Percentiles rank a stretch among this genome's conserved stretches.
Evolutionary conservation across 2,888 invertebrate species (phyloP).

Genomic region (Camponotus fellah): DNA sequence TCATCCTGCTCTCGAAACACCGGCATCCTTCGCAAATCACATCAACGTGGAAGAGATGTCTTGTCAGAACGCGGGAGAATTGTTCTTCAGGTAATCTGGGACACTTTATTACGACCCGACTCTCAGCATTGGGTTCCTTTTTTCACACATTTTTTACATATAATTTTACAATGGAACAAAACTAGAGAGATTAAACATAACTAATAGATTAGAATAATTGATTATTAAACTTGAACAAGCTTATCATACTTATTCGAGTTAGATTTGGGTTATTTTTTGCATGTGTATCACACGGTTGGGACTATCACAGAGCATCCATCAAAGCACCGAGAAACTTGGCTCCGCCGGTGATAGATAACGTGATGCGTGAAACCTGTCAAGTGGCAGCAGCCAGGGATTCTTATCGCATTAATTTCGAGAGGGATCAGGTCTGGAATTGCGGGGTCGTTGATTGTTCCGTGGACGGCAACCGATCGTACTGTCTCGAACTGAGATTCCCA

Average conservation of each 20-base stretch:
- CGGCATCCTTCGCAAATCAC: conserved; percentile 32
- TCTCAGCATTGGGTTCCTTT: not conserved
- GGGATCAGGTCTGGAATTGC: conserved; percentile 87
- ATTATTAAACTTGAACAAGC: not conserved
- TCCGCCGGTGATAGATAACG: conserved; percentile 76
- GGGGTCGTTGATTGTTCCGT: conserved; percentile 87
- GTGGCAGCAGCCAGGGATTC: conserved; percentile 69
- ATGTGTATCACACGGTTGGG: not conserved
- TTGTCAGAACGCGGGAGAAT: conserved; percentile 75
- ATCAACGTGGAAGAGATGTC: conserved; percentile 77
- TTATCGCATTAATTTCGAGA: conserved; percentile 86
- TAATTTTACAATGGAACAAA: not conserved
- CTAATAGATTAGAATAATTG: not conserved
- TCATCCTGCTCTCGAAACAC: not conserved
- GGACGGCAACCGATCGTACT: conserved; percentile 86
- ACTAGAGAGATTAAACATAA: not conserved
- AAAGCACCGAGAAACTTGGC: conserved; percentile 59
- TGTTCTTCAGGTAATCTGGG: conserved; percentile 73
- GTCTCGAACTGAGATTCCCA: conserved; percentile 88
- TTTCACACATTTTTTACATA: not conserved
- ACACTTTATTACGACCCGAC: not conserved
- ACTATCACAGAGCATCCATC: conserved; percentile 70
- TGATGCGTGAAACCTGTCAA: conserved; percentile 68
- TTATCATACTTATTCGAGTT: not conserved
- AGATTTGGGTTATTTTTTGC: not conserved